phyloP scores from a whole-genome alignment of 2,888 invertebrate genomes.

The Ischnura elegans region DNA sequence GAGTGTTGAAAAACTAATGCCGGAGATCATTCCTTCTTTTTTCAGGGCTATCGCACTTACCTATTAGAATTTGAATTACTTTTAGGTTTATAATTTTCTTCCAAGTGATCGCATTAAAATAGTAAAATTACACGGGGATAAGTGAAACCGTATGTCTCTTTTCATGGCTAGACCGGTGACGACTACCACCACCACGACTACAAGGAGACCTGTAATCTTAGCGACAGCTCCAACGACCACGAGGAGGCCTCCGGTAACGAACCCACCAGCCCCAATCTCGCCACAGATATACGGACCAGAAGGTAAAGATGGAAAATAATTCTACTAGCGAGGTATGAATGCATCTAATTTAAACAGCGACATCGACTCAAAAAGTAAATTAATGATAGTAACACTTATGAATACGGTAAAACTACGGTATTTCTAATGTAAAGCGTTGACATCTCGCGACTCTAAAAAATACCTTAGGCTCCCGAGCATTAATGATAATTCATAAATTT shows the following conservation, averaged over 20 bases:
- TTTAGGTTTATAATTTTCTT: too few relatives aligned
- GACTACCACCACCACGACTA: constrained; percentile 75
- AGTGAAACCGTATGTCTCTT: not conserved
- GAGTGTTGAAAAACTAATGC: too few relatives aligned
- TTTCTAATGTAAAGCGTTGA: too few relatives aligned
- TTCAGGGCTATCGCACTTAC: too few relatives aligned
- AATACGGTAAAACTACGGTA: too few relatives aligned
- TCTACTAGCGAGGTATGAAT: not conserved
- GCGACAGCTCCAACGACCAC: constrained; percentile 76
- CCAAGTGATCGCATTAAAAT: too few relatives aligned
- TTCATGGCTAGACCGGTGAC: constrained; percentile 67
- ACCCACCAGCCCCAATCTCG: constrained; percentile 77
- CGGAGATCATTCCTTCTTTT: too few relatives aligned
- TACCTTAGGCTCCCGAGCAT: too few relatives aligned
- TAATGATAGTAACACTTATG: not conserved
- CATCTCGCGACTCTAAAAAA: too few relatives aligned
- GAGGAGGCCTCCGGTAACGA: constrained; percentile 79
- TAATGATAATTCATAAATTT: too few relatives aligned
- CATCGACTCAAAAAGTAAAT: not conserved
- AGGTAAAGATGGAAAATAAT: constrained; percentile 4
- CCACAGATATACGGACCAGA: constrained; percentile 74
- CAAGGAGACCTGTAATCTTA: constrained; percentile 75
- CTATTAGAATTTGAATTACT: too few relatives aligned
- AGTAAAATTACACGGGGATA: not conserved
- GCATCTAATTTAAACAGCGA: constrained; percentile 65